Percentiles rank a stretch among this genome's conserved stretches.
Evolutionary conservation across 2,113 vertebrate species (phyloP).

Genomic region (Pachycephala philippinensis): DNA sequence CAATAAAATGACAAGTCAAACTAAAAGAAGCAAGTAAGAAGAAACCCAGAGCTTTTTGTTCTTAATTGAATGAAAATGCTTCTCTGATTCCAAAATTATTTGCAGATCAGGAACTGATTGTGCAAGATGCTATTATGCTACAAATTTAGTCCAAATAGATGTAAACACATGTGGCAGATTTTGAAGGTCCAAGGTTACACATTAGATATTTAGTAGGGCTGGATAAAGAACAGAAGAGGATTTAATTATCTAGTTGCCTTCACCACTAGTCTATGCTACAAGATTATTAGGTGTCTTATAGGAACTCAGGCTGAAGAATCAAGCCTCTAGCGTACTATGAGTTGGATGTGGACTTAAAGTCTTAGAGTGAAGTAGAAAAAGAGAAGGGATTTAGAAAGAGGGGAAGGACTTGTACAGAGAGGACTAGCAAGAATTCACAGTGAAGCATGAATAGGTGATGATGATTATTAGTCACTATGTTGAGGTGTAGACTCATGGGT

Average conservation of each 20-base stretch:
- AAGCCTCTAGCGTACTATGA: not conserved
- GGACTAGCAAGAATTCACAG: not conserved
- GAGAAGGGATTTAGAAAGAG: not conserved
- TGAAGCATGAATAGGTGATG: not conserved
- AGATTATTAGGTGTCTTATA: not conserved
- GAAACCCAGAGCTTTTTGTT: fast-evolving
- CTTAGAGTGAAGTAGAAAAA: not conserved
- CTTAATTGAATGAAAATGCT: not conserved
- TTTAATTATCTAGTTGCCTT: not conserved
- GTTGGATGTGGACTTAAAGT: not conserved
- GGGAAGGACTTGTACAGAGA: not conserved
- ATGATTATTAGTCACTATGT: not conserved
- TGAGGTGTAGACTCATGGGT: not conserved
- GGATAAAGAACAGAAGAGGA: not conserved
- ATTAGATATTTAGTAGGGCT: not conserved
- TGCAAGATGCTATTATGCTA: not conserved
- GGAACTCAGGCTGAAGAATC: not conserved
- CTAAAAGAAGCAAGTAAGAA: not conserved
- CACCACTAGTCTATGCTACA: not conserved
- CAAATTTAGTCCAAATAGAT: not conserved
- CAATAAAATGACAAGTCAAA: not conserved
- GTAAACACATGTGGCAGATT: not conserved
- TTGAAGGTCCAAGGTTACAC: not conserved
- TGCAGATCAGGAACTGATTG: not conserved
- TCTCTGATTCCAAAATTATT: not conserved